phyloP scores from a whole-genome alignment of 2,888 invertebrate genomes.

The Candidula unifasciata region DNA sequence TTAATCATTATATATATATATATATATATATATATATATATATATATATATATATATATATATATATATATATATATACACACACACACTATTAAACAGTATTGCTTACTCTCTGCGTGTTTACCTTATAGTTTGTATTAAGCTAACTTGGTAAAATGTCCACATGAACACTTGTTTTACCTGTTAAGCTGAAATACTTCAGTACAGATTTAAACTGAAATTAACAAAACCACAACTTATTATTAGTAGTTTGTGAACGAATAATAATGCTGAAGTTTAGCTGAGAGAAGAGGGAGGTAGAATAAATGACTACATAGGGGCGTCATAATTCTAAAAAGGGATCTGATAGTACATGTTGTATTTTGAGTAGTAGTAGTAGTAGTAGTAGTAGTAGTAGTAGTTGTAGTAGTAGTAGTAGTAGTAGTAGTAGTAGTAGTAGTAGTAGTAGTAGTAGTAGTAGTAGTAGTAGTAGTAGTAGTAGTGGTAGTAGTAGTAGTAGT shows the following conservation, averaged over 20 bases:
- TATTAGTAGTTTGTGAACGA: no score
- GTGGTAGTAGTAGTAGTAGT: not conserved
- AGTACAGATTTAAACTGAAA: not conserved
- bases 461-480: not conserved
- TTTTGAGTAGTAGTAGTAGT: not conserved
- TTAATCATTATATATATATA: no score
- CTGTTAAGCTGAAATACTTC: no score
- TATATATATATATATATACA: not conserved
- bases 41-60: not conserved
- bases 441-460: constrained; percentile 8
- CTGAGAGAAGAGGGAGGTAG: no score
- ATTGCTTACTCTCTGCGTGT: no score
- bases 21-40: not conserved
- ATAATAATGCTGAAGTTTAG: no score
- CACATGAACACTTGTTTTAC: no score
- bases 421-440: constrained; percentile 8
- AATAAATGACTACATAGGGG: no score
- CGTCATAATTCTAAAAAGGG: no score
- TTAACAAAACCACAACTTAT: not conserved
- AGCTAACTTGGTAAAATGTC: no score
- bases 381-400: not conserved
- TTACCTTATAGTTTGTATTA: no score
- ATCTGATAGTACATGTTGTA: not conserved
- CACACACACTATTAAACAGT: no score
- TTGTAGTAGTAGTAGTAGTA: constrained; percentile 4